Evolutionary conservation across 92 coral and sea anemone genomes (phyloP), one percentile per base, ranked within the genome.

Genomic region (Scolanthus callimorphus): DNA sequence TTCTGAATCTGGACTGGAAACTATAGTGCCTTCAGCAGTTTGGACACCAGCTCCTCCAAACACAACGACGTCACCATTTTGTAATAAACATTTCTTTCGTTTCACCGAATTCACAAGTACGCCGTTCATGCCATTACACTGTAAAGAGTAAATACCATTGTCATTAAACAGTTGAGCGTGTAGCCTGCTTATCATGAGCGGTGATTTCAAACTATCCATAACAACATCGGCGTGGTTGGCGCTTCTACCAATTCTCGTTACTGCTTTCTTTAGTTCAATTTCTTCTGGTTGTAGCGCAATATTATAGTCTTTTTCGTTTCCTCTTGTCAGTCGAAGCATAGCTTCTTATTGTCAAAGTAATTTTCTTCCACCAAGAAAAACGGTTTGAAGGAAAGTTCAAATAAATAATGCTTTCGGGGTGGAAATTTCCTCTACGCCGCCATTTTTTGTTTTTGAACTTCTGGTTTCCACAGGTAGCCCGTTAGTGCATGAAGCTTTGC

Each of bases 41-140:
- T 62, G 60, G 25, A 63, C 82, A 0, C 90, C 90, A 24, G 81
- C 78, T 12, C 85, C 90, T 25, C 90, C 85, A 51, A 84, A 78
- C 13, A 84, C 77, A 30, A 78, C 44, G 15, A 70, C 76, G 31
- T 84, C 85, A 37, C 85, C 85, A 22, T 78, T 76, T 49, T 74
- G 67, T 29, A 84, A 73, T 28, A 58, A 43, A n/a, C 65, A 46
- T 17, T 77, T 62, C 22, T 59, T 65, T 20, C 73, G 65, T 45
- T 60, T 78, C 3, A 61, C 62, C 25, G 64, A 59, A 55, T 83
- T 83, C 12, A 78, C 62, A 21, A 77, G 39, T 45, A 83, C 41
- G 10, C 81, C 85, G 34, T 84, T 78, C 64, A 72, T 26, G 49
- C 81, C 80, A 27, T 23, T 55, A 29, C 90, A 64, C 38, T 70